phyloP scores from a whole-genome alignment of 2,113 vertebrate genomes.

The Ginglymostoma cirratum region DNA sequence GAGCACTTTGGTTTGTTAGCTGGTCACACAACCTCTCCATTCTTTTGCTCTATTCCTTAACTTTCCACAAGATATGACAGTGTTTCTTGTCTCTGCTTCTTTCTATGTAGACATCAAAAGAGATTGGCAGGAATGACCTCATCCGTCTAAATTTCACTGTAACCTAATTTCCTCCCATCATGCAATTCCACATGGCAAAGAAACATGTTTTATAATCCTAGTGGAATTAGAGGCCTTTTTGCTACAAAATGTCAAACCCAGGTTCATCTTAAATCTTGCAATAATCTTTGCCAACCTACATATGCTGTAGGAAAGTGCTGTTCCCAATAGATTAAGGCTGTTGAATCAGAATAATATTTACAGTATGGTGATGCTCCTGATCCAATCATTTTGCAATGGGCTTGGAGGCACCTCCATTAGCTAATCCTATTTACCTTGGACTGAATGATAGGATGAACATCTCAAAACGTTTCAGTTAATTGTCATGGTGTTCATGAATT shows the following conservation, averaged over 20 bases:
- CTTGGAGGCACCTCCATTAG: not conserved
- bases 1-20: not conserved
- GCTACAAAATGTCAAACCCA: not conserved
- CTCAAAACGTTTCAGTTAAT: not conserved
- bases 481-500: not conserved
- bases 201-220: not conserved
- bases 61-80: not conserved
- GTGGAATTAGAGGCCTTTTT: not conserved
- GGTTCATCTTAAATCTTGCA: not conserved
- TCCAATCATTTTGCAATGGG: not conserved
- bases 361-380: not conserved
- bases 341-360: not conserved
- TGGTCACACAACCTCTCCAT: not conserved
- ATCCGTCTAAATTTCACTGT: not conserved
- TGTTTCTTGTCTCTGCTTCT: not conserved
- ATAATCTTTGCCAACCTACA: not conserved
- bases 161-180: not conserved
- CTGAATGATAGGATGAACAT: not conserved
- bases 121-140: not conserved
- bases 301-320: not conserved
- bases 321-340: too few species aligned
- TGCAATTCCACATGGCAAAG: not conserved
- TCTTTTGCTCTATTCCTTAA: not conserved
- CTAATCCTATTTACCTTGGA: not conserved
- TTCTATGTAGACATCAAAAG: not conserved